Base-by-base conservation (phyloP, 1,140 invertebrate species). In the Antheraea mylitta region DNA sequence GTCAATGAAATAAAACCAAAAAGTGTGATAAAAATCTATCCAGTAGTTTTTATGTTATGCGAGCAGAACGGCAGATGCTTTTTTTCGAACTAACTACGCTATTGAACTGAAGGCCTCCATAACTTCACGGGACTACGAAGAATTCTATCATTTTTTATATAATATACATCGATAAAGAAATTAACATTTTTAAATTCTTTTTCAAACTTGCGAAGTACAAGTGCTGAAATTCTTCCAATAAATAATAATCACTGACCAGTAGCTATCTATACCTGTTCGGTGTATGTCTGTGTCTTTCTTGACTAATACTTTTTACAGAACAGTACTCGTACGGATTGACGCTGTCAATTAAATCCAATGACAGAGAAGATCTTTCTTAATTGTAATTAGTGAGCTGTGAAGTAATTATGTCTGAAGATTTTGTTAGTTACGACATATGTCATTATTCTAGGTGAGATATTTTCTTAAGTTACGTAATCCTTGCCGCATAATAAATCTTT, bases 331-430 rank as follows among this genome's bases (percentile, higher is more conserved):
- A 37, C 30, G 30, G 61, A 63, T 36, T 37, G 61, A n/a, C 61
- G 61, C 61, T 63, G 61, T 63, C 61, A 63, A 63, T 63, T 63
- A 30, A 63, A 63, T 37, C 30, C 30, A 63, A 63, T 63, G 61
- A 63, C 61, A 63, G 61, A 37, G 22, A 63, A 63, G 61, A 63
- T 63, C 61, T 63, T 18, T 63, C 61, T 63, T 63, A 63, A 63
- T 63, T 63, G 22, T 16, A n/a, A 63, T 63, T 37, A 63, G 61
- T 37, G 61, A 16, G 30, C 30, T 37, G 61, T 63, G 61, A 36
- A 18, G 61, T 63, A 63, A 63, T 63, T 37, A 63, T 37, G 30
- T 16, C 30, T 63, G 19, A 37, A 37, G 19, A 30, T 63, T 53
- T 13, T 63, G 61, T 30, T 37, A 63, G 61, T 36, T 63, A 36